These are phyloP conservation scores for Lordiphosa mommai DNA, from an alignment of 1,140 invertebrate genomes.

Conservation along the genomic window DNA sequence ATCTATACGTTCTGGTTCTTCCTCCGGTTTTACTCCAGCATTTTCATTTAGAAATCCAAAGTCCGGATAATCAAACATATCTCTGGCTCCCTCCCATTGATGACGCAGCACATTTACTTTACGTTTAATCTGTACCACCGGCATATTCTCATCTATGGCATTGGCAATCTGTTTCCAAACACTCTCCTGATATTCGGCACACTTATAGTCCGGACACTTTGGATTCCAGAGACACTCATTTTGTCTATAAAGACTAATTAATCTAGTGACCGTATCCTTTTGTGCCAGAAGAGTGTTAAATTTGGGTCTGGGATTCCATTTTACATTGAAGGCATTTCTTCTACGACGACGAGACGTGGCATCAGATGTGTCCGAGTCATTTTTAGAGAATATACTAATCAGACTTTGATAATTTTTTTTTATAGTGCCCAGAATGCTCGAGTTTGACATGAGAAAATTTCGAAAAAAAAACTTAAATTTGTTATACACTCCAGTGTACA, in stretches of 20 bases:
- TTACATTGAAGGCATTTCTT: slow-evolving; percentile 11
- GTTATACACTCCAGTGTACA: background rate
- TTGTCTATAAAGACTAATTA: slow-evolving; percentile 7
- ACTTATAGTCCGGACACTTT: slow-evolving; percentile 6
- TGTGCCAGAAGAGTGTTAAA: background rate
- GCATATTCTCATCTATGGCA: slow-evolving; percentile 7
- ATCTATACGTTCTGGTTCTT: background rate
- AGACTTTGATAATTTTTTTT: slow-evolving; percentile 5
- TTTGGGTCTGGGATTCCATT: background rate
- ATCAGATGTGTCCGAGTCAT: background rate
- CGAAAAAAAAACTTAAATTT: background rate
- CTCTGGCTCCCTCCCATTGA: slow-evolving; percentile 7
- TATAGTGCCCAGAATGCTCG: slow-evolving; percentile 3
- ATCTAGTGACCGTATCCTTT: background rate
- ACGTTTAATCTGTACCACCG: slow-evolving; percentile 8
- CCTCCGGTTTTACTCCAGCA: background rate
- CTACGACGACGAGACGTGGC: background rate
- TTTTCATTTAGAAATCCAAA: background rate
- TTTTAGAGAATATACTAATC: background rate
- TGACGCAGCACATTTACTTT: slow-evolving; percentile 4
- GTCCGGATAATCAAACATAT: background rate
- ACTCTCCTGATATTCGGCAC: background rate
- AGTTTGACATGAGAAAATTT: slow-evolving; percentile 6
- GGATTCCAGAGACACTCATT: slow-evolving; percentile 16
- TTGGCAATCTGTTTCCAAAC: slow-evolving; percentile 11